phyloP scores from a whole-genome alignment of 2,113 vertebrate species.

The Istiophorus platypterus region DNA sequence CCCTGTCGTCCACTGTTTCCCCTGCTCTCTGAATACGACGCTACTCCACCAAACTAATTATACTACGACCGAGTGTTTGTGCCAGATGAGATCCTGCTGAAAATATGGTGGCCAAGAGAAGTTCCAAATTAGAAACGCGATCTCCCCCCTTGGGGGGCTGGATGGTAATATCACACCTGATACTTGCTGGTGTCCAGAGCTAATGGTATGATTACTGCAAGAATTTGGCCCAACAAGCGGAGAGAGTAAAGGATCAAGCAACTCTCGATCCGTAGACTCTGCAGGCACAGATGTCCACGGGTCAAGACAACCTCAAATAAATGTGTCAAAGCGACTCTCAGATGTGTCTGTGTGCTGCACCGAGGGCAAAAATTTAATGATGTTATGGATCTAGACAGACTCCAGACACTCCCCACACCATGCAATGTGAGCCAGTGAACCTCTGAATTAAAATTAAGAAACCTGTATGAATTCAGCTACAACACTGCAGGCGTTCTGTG shows the following conservation, averaged over 20 bases:
- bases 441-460: not conserved
- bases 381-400: not conserved
- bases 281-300: constrained; percentile 49
- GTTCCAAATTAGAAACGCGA: constrained; percentile 48
- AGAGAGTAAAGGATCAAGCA: constrained; percentile 32
- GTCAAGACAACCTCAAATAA: constrained; percentile 38
- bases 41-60: constrained; percentile 54
- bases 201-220: constrained; percentile 38
- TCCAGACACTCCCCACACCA: constrained; percentile 4
- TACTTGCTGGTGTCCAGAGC: constrained; percentile 44
- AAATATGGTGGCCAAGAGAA: constrained; percentile 34
- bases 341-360: constrained; percentile 16
- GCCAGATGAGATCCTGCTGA: constrained; percentile 47
- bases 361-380: constrained; percentile 16
- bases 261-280: constrained; percentile 24
- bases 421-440: not conserved
- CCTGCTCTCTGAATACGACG: constrained; percentile 14
- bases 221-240: constrained; percentile 7
- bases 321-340: constrained; percentile 35
- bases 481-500: not conserved
- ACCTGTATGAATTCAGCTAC: not conserved
- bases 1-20: not conserved
- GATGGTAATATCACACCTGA: constrained; percentile 63
- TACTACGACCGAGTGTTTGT: constrained; percentile 28
- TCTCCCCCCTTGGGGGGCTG: not conserved